Evolutionary conservation across 2,113 vertebrate genomes (phyloP).

Genomic region (Sapajus apella): DNA sequence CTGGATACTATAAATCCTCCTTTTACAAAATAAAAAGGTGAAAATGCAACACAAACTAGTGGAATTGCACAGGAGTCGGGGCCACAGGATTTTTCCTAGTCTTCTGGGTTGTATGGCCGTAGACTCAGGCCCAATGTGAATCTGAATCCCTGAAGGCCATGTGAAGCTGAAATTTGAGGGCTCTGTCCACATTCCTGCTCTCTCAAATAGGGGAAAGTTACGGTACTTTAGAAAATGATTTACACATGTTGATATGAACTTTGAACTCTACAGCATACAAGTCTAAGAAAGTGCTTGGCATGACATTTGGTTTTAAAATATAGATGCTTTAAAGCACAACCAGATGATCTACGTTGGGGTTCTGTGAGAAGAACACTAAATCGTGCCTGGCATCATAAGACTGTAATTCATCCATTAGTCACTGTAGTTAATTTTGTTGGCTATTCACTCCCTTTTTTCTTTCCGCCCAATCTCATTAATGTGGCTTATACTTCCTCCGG

Average conservation of each 20-base stretch:
- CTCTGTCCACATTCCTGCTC: neutral
- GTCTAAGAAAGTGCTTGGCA: neutral
- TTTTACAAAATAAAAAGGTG: neutral
- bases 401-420: slow-evolving; percentile 32
- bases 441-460: neutral
- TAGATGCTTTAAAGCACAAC: slow-evolving; percentile 17
- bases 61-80: neutral
- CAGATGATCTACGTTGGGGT: neutral
- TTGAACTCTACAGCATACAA: slow-evolving; percentile 14
- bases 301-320: slow-evolving; percentile 64
- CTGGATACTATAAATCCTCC: neutral
- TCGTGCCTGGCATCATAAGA: neutral
- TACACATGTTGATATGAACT: slow-evolving; percentile 15
- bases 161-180: neutral
- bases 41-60: neutral
- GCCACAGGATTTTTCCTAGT: neutral
- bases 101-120: neutral
- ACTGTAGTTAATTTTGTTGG: slow-evolving; percentile 51
- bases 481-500: slow-evolving; percentile 20
- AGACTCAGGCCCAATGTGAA: neutral
- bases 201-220: neutral
- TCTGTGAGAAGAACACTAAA: slow-evolving; percentile 11
- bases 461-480: neutral
- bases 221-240: slow-evolving; percentile 45
- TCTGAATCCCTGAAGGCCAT: neutral